A percentile compares a stretch with the other conserved stretches of the same genome.
phyloP scores from a whole-genome alignment of 2,113 vertebrate genomes.

The Scomber japonicus region DNA sequence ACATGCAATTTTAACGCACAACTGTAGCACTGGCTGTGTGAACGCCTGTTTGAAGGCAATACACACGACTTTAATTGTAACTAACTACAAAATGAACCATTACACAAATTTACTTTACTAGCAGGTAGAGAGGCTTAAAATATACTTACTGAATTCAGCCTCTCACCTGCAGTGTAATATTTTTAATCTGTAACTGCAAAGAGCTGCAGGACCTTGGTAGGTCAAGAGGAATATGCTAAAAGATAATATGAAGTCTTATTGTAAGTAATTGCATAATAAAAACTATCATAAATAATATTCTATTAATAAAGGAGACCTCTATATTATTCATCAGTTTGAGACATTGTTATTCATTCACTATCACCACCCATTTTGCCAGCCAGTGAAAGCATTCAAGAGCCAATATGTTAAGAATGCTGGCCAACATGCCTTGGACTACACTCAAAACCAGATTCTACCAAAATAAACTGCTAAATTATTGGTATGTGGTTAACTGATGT shows the following conservation, averaged over 20 bases:
- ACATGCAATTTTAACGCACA: conserved; percentile 53
- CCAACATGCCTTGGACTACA: conserved; percentile 57
- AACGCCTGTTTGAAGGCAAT: conserved; percentile 20
- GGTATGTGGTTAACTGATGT: conserved; percentile 2
- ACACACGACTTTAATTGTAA: conserved; percentile 21
- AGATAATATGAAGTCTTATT: not conserved
- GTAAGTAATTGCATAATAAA: not conserved
- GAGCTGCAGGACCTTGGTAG: not conserved
- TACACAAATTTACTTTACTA: conserved; percentile 11
- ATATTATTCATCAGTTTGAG: not conserved
- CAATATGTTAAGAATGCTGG: conserved; percentile 54
- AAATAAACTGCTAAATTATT: conserved; percentile 50
- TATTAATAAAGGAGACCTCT: not conserved
- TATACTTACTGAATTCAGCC: not conserved
- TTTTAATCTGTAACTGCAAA: not conserved
- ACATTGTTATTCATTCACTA: conserved; percentile 30
- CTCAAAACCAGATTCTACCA: conserved; percentile 52
- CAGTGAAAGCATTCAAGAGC: conserved; percentile 41
- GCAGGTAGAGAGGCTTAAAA: conserved; percentile 19
- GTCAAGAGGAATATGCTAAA: not conserved
- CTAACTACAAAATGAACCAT: conserved; percentile 11
- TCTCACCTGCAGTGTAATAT: not conserved
- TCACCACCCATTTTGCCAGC: conserved; percentile 28
- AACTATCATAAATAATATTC: not conserved
- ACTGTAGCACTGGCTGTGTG: not conserved